A percentile compares a stretch with the other conserved stretches of the same genome.
phyloP scores from a whole-genome alignment of 2,888 invertebrate genomes.

The Sinopyrophorus schimmeli region DNA sequence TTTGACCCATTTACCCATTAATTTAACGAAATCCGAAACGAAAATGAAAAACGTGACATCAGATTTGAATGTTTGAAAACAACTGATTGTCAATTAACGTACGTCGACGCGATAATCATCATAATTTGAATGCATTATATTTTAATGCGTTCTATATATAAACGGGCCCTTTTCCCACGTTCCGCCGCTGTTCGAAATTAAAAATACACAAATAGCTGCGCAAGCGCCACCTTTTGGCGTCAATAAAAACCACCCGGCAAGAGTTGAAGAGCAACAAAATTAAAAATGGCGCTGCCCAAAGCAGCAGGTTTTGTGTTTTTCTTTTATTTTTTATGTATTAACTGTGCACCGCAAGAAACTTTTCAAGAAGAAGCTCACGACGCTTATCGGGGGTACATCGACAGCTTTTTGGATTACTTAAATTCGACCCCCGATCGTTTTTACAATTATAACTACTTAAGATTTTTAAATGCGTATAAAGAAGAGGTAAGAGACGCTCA shows the following conservation, averaged over 20 bases:
- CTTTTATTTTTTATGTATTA: slow-evolving; percentile 33
- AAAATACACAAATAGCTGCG: not conserved
- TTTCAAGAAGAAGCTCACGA: slow-evolving; percentile 27
- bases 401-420: slow-evolving; percentile 56
- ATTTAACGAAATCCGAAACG: slow-evolving; percentile 23
- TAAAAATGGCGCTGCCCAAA: slow-evolving; percentile 37
- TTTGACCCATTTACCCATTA: slow-evolving; percentile 15
- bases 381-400: slow-evolving; percentile 40
- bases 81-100: slow-evolving; percentile 14
- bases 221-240: slow-evolving; percentile 9
- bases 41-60: slow-evolving; percentile 21
- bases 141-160: not conserved
- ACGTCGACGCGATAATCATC: slow-evolving; percentile 4
- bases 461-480: slow-evolving; percentile 55
- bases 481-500: slow-evolving; percentile 57
- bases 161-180: no score
- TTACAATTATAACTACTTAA: slow-evolving; percentile 57
- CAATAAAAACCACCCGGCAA: no score
- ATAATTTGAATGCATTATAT: not conserved
- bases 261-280: no score
- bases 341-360: slow-evolving; percentile 28
- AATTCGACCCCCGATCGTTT: slow-evolving; percentile 57
- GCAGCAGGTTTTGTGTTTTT: slow-evolving; percentile 34
- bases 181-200: not conserved
- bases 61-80: slow-evolving; percentile 24